A percentile compares a stretch with the other conserved stretches of the same genome.
Evolutionary conservation across 2,113 vertebrate species (phyloP).

Genomic region (Datnioides undecimradiatus): DNA sequence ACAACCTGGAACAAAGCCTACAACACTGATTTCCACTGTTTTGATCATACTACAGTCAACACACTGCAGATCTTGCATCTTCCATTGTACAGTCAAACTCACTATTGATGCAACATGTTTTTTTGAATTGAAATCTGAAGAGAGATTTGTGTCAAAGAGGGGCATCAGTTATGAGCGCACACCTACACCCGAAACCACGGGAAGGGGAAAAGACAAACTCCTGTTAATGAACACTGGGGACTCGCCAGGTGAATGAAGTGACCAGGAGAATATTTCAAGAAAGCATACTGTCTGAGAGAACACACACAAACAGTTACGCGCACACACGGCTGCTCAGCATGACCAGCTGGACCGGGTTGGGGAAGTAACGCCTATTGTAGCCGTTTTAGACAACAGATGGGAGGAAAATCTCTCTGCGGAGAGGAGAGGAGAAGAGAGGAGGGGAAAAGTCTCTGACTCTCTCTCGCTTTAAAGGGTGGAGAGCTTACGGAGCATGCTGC

Average conservation of each 20-base stretch:
- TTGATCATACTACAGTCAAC: background rate
- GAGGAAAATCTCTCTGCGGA: conserved; percentile 62
- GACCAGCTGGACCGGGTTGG: conserved; percentile 82
- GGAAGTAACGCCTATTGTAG: conserved; percentile 86
- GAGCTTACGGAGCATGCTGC: conserved; percentile 60
- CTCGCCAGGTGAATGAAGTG: conserved; percentile 50
- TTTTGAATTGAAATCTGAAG: background rate
- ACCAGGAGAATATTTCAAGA: conserved; percentile 58
- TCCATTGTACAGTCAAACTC: background rate
- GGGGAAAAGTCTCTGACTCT: conserved; percentile 22
- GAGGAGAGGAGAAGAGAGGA: conserved; percentile 10
- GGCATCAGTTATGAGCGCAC: background rate
- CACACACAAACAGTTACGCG: conserved; percentile 41
- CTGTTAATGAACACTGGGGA: conserved; percentile 12
- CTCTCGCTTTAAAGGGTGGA: conserved; percentile 41
- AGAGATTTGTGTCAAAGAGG: background rate
- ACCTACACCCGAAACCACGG: background rate
- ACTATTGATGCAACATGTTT: background rate
- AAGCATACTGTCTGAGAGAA: conserved; percentile 58
- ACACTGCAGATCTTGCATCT: background rate
- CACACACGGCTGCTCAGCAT: conserved; percentile 82
- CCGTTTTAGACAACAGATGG: conserved; percentile 90
- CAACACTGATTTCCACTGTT: conserved; percentile 10
- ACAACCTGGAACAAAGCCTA: conserved; percentile 9
- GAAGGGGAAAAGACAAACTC: background rate